These are phyloP conservation scores for Stylophora pistillata DNA, from an alignment of 64 coral and sea anemone species.

Conservation along the genomic window DNA sequence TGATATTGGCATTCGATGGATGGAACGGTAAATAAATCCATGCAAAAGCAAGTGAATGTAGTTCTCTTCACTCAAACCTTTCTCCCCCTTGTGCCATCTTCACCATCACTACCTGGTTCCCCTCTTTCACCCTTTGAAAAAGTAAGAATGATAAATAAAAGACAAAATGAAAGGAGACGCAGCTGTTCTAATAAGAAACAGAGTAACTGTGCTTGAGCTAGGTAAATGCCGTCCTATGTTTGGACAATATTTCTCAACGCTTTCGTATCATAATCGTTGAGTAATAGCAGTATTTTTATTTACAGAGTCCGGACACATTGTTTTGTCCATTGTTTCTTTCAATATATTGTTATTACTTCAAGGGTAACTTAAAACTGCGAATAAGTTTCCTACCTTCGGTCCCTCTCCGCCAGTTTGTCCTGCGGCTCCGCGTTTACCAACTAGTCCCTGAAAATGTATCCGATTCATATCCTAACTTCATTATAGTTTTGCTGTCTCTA, in stretches of 20 bases:
- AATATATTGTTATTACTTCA: no score
- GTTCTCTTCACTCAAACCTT: neutral
- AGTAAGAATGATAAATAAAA: neutral
- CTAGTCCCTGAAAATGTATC: neutral
- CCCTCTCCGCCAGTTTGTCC: conserved; percentile 7
- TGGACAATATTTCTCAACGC: no score
- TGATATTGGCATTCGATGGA: neutral
- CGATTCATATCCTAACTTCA: neutral
- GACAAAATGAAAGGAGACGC: neutral
- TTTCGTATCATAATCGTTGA: no score
- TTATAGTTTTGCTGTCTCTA: neutral
- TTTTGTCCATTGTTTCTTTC: no score
- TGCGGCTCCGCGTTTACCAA: conserved; percentile 2
- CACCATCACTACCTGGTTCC: conserved; percentile 17
- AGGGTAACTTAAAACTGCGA: neutral
- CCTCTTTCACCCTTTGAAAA: conserved; percentile 33
- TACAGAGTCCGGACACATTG: no score
- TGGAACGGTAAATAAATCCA: neutral
- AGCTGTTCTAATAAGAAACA: no score
- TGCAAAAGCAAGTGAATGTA: no score
- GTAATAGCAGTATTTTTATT: no score
- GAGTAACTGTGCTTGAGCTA: no score
- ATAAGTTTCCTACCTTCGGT: neutral
- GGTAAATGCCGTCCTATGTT: no score
- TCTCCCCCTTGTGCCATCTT: neutral